Conservation (phyloP, 92 coral and sea anemone genomes). For the Epizoanthus ramosus region DNA sequence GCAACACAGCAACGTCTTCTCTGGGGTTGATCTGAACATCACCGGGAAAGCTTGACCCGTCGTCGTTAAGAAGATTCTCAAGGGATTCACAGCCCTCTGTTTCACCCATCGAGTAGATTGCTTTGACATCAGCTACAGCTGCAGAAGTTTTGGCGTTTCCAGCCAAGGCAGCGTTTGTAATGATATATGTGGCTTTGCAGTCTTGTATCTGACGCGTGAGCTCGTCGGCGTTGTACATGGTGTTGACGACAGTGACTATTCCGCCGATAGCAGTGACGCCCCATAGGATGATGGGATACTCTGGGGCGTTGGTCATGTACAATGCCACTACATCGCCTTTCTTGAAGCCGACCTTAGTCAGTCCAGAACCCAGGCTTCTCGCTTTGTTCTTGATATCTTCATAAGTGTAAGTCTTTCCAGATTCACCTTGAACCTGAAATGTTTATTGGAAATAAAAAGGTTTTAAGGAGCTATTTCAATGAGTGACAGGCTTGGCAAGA, state of each 20-base stretch:
- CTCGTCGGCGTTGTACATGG: constrained; percentile 78
- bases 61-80: constrained; percentile 76
- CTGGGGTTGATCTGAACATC: constrained; percentile 64
- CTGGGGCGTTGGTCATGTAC: constrained; percentile 73
- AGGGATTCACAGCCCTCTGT: constrained; percentile 71
- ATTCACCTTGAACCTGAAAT: constrained; percentile 62
- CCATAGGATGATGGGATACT: constrained; percentile 71
- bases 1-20: constrained; percentile 79
- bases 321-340: constrained; percentile 86
- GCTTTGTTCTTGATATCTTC: constrained; percentile 62
- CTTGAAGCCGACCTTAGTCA: constrained; percentile 70
- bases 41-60: constrained; percentile 67
- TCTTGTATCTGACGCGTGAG: constrained; percentile 66
- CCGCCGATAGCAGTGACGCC: constrained; percentile 83
- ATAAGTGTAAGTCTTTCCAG: constrained; percentile 77
- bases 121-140: constrained; percentile 49
- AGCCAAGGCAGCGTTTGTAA: constrained; percentile 68
- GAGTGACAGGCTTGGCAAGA: no score
- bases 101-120: constrained; percentile 64
- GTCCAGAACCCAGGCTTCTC: constrained; percentile 64
- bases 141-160: constrained; percentile 75
- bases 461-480: no score
- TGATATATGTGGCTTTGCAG: constrained; percentile 71
- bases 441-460: no score
- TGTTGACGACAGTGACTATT: constrained; percentile 64